Base-by-base conservation (phyloP, 1,140 invertebrate genomes). In the Lucilia cuprina region DNA sequence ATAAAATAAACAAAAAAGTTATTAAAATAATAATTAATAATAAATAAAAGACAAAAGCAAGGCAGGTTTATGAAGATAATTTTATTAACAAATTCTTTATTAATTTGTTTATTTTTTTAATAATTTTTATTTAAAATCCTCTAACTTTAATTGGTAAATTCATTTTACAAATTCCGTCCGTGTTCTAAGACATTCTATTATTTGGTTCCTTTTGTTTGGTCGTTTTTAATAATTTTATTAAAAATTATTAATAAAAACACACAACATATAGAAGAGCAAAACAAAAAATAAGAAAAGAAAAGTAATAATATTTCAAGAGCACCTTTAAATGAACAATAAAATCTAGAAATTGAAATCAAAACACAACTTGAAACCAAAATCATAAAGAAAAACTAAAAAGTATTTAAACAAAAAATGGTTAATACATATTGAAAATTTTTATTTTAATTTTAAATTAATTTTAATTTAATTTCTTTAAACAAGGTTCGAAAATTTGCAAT, bases 321-420 rank as follows among this genome's bases (percentile, higher is more conserved):
- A 80, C 77, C 77, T 80, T 80, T 49, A 80, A 80, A 80, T 80
- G 77, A 80, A 80, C 77, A 80, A 80, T 80, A 80, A 80, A 21
- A 50, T 80, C 21, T 80, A 80, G 41, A 80, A 80, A 80, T 80
- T 80, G 41, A 49, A 80, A 80, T 80, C 41, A 80, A 80, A 70
- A 77, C 74, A 77, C 30, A 80, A 80, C 35, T 80, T 80, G 77
- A 80, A 80, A 80, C 41, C 77, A 47, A 47, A 78, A 78, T 41
- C 41, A 19, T 19, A 35, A 78, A 35, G 35, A 41, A 49, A 49
- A 80, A 49, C 25, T 25, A 21, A 34, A 12, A 74, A 7, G 19
- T 74, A 21, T 74, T 74, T 74, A 13, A 74, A 25, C 30, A 7
- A 74, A 21, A 74, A 2, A 30, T 30, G 25, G 25, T 2, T 30